Conservation (phyloP, 2,113 vertebrate genomes). For the Misgurnus mizolepis region DNA sequence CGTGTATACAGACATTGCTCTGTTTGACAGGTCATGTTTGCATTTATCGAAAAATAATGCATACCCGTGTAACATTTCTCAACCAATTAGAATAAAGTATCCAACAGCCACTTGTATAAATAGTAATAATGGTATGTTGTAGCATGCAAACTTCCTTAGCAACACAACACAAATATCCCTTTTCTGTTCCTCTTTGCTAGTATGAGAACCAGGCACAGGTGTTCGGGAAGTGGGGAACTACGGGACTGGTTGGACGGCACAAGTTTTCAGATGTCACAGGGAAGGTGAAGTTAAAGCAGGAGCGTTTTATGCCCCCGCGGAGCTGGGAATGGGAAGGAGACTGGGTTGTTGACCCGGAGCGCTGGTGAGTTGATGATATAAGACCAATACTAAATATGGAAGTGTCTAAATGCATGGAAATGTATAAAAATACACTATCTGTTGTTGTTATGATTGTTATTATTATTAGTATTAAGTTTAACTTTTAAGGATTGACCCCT, state of each 20-base stretch:
- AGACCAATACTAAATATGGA: too few species aligned
- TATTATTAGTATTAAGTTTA: not conserved
- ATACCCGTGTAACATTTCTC: too few species aligned
- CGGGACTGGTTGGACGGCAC: slow-evolving; percentile 89
- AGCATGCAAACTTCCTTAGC: not conserved
- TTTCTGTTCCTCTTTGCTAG: slow-evolving; percentile 62
- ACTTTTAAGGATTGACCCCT: not conserved
- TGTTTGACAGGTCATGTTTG: too few species aligned
- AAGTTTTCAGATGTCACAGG: slow-evolving; percentile 96
- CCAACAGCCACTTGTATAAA: too few species aligned
- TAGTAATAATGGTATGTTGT: not conserved
- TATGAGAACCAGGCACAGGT: slow-evolving; percentile 96
- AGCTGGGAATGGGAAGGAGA: slow-evolving; percentile 95
- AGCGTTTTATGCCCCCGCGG: slow-evolving; percentile 91
- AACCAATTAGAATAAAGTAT: too few species aligned
- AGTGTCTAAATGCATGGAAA: not conserved
- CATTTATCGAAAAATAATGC: too few species aligned
- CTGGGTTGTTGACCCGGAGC: slow-evolving; percentile 90
- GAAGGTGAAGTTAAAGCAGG: slow-evolving; percentile 93
- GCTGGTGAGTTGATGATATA: slow-evolving; percentile 71
- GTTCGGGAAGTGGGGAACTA: slow-evolving; percentile 95
- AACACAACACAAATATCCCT: not conserved
- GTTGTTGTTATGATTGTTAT: not conserved
- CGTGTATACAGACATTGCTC: too few species aligned
- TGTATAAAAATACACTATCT: not conserved